These are phyloP conservation scores for Porphyrio hochstetteri DNA, from an alignment of 2,113 vertebrate species.

Conservation along the genomic window DNA sequence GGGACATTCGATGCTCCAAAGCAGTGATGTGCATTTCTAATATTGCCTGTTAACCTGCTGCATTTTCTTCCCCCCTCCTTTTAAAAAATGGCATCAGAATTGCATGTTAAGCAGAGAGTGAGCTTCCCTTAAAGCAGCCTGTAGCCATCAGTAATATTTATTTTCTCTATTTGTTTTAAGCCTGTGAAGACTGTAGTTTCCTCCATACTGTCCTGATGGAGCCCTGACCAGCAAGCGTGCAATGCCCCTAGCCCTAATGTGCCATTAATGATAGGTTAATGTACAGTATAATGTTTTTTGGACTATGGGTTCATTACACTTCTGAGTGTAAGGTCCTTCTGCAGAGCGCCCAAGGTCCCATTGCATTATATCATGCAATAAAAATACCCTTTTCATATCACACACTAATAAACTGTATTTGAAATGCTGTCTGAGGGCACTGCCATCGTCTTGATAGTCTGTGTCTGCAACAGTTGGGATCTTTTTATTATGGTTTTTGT, in stretches of 20 bases:
- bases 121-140: constrained; percentile 66
- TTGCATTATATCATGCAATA: constrained; percentile 84
- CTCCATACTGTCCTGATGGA: constrained; percentile 77
- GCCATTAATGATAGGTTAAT: constrained; percentile 86
- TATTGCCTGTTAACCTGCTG: background rate
- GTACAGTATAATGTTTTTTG: constrained; percentile 82
- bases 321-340: constrained; percentile 82
- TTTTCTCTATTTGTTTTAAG: constrained; percentile 78
- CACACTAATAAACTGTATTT: constrained; percentile 85
- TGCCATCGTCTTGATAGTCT: constrained; percentile 35
- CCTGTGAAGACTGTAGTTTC: constrained; percentile 68
- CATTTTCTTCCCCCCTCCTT: background rate
- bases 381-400: constrained; percentile 83
- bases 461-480: constrained; percentile 74
- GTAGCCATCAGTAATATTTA: constrained; percentile 73
- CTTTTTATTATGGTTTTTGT: constrained; percentile 41
- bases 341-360: constrained; percentile 80
- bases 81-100: background rate
- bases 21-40: background rate
- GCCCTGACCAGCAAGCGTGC: constrained; percentile 81
- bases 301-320: constrained; percentile 84
- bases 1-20: background rate
- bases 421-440: constrained; percentile 76
- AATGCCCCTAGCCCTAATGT: constrained; percentile 82
- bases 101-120: constrained; percentile 12